Percentiles rank a stretch among this genome's conserved stretches.
These are phyloP conservation scores for Archocentrus centrarchus DNA, from an alignment of 2,113 vertebrate species.

Conservation along the genomic window DNA sequence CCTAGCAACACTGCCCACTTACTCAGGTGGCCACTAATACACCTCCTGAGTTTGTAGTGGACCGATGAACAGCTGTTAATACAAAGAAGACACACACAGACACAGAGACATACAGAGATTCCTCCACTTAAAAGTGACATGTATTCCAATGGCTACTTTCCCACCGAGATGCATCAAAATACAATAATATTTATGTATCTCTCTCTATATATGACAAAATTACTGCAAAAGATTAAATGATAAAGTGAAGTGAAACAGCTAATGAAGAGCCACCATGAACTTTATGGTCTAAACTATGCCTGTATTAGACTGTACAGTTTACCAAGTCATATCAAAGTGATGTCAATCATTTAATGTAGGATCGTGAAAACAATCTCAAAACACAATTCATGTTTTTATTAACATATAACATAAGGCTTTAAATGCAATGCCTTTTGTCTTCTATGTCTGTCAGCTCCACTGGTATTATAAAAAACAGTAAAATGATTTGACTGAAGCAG, in stretches of 20 bases:
- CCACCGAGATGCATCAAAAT: conserved; percentile 17
- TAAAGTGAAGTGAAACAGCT: conserved; percentile 1
- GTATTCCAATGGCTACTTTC: conserved; percentile 13
- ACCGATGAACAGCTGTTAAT: not conserved
- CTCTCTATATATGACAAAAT: not conserved
- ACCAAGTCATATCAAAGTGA: not conserved
- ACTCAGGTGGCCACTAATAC: not conserved
- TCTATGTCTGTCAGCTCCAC: accelerated
- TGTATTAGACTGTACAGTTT: not conserved
- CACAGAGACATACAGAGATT: not conserved
- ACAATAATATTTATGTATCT: not conserved
- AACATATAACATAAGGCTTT: not conserved
- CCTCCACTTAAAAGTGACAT: not conserved
- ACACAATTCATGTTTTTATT: not conserved
- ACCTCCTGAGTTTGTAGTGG: not conserved
- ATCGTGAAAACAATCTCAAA: not conserved
- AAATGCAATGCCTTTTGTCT: not conserved
- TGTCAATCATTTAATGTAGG: not conserved
- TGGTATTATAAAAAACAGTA: not conserved
- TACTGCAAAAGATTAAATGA: not conserved
- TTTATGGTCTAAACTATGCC: not conserved
- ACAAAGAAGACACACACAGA: not conserved
- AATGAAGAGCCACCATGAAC: conserved; percentile 12
- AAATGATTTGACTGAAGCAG: not conserved
- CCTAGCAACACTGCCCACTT: not conserved